Conservation (phyloP, 2,888 invertebrate genomes). For the Troglohyphantes excavatus region DNA sequence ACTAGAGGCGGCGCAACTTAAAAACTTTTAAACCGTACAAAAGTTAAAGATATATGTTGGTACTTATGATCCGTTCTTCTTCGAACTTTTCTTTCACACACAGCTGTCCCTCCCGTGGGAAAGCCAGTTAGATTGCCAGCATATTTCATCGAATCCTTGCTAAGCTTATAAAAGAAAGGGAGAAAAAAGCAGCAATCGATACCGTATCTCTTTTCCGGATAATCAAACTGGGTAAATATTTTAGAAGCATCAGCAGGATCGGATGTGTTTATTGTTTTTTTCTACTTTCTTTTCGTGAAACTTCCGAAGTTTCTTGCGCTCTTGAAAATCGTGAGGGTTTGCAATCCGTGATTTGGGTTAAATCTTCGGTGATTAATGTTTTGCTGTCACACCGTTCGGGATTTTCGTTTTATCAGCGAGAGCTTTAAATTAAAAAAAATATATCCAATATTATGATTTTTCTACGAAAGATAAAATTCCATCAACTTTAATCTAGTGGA, state of each 20-base stretch:
- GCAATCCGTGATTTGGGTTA: conserved; percentile 20
- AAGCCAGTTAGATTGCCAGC: conserved; percentile 6
- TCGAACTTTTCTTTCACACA: neutral
- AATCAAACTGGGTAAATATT: conserved; percentile 33
- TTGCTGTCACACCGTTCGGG: no score
- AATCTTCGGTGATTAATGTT: conserved; percentile 10
- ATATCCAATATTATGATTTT: no score
- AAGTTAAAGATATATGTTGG: neutral
- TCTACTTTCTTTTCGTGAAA: neutral
- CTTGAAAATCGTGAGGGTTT: conserved; percentile 25
- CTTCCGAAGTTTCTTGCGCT: conserved; percentile 19
- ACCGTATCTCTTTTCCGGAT: conserved; percentile 7
- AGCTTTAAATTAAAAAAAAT: no score
- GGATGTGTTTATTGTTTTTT: conserved; percentile 12
- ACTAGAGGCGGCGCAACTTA: neutral
- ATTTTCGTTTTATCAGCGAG: no score
- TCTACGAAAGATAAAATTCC: no score
- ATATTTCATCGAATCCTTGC: conserved; percentile 5
- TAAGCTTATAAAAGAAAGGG: conserved; percentile 1
- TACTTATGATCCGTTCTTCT: neutral
- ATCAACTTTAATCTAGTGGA: no score
- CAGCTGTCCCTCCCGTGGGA: neutral
- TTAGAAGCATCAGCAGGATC: conserved; percentile 21
- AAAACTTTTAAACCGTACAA: neutral
- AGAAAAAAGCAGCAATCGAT: conserved; percentile 1